phyloP scores from a whole-genome alignment of 2,113 vertebrate genomes.

The Lontra canadensis region DNA sequence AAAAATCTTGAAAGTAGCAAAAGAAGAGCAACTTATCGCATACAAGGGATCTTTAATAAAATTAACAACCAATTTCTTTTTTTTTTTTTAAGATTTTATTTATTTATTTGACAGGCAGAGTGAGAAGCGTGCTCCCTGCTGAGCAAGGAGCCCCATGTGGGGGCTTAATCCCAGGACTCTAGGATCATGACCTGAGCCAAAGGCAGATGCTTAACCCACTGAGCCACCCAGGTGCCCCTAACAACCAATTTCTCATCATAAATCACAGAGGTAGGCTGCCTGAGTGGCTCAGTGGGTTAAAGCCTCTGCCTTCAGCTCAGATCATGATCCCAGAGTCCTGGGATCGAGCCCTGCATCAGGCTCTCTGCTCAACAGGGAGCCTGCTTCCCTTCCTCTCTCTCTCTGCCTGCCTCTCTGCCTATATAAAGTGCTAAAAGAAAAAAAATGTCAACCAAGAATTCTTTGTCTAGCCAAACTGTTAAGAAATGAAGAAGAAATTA shows the following conservation, averaged over 20 bases:
- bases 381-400: too few relatives aligned
- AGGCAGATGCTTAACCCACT: too few relatives aligned
- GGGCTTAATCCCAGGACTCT: too few relatives aligned
- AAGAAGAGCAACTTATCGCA: not conserved
- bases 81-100: not conserved
- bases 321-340: too few relatives aligned
- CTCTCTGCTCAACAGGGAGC: too few relatives aligned
- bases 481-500: constrained; percentile 7
- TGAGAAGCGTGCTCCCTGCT: not conserved
- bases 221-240: too few relatives aligned
- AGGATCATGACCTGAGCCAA: too few relatives aligned
- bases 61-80: not conserved
- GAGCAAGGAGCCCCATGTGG: too few relatives aligned
- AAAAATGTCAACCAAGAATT: not conserved
- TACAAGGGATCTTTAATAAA: not conserved
- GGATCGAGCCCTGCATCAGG: too few relatives aligned
- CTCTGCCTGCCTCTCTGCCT: too few relatives aligned
- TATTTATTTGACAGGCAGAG: not conserved
- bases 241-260: not conserved
- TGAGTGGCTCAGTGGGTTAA: too few relatives aligned
- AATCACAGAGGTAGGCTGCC: not conserved
- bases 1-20: not conserved
- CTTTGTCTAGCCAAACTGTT: not conserved
- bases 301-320: too few relatives aligned
- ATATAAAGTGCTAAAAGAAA: not conserved